phyloP scores from a whole-genome alignment of 1,140 invertebrate genomes.

The Papilio dardanus region DNA sequence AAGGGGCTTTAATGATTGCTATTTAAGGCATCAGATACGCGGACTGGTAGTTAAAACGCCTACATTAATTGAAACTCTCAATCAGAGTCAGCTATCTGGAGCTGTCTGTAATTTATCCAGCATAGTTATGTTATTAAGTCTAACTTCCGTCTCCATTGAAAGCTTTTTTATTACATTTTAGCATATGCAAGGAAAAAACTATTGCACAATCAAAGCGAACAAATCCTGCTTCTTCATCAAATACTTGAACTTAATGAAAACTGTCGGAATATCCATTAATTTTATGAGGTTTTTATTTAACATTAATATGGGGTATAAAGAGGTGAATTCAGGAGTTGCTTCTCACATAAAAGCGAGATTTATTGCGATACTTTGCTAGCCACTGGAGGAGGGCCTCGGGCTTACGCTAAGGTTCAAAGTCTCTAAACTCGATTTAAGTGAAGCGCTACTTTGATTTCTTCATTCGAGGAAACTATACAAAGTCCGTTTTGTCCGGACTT shows the following conservation, averaged over 20 bases:
- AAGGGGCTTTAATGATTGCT: constrained; percentile 27
- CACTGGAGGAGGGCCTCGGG: neutral
- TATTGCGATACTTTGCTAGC: constrained; percentile 36
- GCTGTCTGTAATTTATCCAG: constrained; percentile 28
- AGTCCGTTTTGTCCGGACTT: neutral
- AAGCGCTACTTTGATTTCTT: neutral
- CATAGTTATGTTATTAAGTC: neutral
- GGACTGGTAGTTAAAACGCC: constrained; percentile 25
- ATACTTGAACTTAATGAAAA: neutral
- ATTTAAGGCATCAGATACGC: constrained; percentile 32
- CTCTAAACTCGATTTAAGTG: neutral
- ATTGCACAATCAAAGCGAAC: neutral
- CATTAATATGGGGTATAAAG: constrained; percentile 42
- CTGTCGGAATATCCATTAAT: neutral
- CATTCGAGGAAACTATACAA: neutral
- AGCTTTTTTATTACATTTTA: neutral
- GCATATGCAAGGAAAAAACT: neutral
- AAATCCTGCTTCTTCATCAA: neutral
- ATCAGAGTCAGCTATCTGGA: constrained; percentile 16
- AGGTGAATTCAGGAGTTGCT: constrained; percentile 47
- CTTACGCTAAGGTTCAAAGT: neutral
- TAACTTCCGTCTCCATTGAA: neutral
- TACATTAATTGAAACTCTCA: constrained; percentile 36
- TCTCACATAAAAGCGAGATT: constrained; percentile 46
- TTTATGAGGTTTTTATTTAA: constrained; percentile 42